Percentiles rank a stretch among this genome's conserved stretches.
phyloP scores from a whole-genome alignment of 23 tunicate species.

The Corella eumyota region DNA sequence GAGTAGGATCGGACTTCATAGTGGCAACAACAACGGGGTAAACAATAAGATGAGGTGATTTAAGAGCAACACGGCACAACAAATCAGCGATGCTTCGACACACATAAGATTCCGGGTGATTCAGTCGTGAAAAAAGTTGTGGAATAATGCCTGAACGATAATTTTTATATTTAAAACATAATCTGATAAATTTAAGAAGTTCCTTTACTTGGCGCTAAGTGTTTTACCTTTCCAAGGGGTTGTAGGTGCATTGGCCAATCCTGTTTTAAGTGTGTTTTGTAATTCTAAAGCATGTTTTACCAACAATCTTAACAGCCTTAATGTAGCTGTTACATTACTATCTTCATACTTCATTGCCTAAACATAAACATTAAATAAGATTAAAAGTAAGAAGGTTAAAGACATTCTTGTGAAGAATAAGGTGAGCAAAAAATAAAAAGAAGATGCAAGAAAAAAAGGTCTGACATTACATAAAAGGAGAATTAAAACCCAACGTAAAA shows the following conservation, averaged over 20 bases:
- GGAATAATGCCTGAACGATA: conserved; percentile 82
- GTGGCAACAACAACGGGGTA: conserved; percentile 97
- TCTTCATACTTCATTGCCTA: conserved; percentile 54
- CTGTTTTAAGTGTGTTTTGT: conserved; percentile 56
- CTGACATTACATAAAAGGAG: no score
- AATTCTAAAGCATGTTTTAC: conserved; percentile 93
- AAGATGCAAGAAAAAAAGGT: no score
- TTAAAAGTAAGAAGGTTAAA: no score
- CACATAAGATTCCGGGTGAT: conserved; percentile 91
- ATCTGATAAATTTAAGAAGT: neutral
- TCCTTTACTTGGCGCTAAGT: neutral
- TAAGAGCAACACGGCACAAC: conserved; percentile 64
- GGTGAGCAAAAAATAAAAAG: no score
- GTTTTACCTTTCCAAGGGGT: conserved; percentile 79
- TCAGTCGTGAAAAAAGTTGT: conserved; percentile 90
- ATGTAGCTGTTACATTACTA: conserved; percentile 62
- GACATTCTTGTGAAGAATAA: no score
- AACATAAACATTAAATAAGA: no score
- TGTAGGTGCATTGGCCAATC: conserved; percentile 66
- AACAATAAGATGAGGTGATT: conserved; percentile 79
- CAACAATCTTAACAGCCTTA: conserved; percentile 64
- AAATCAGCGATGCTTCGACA: conserved; percentile 74
- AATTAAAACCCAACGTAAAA: no score
- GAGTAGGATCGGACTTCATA: conserved; percentile 62
- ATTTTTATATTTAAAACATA: no score